Base-by-base conservation (phyloP, 2,113 vertebrate genomes). In the Acanthisitta chloris region DNA sequence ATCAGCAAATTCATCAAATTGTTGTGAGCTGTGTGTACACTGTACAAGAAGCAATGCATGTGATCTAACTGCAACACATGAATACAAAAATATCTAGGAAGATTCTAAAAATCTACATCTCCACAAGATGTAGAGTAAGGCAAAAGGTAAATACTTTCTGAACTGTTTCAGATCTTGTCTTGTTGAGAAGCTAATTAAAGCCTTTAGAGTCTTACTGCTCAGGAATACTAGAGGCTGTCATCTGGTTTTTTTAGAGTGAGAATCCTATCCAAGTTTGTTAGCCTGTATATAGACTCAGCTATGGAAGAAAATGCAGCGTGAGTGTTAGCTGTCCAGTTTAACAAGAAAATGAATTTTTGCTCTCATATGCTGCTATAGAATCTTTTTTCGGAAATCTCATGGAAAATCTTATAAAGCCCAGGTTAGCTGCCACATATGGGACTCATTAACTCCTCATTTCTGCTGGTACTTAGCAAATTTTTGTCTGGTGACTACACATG, bases 401-500 rank as follows among this genome's bases (percentile, higher is more conserved):
- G 92, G 97, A 97, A 98, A 97, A 97, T 95, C 92, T 96, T 95
- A 83, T 94, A 97, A 97, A 92, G 93, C 82, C 58, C 95, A 95
- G 93, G 96, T 96, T 98, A 96, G 95, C 91, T 96, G 74, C 79
- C 85, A 88, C 98, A 98, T 97, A 90, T 97, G 98, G 97, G 91
- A 97, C 57, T 61, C 64, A 98, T 98, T 98, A 98, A 79, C 91
- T 98, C 84, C 83, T 97, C 93, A 96, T 98, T 98, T 97, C 94
- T 98, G 96, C 96, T 97, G 81, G 94, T 97, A 97, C 97, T 96
- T 96, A 96, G 95, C 95, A 98, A 97, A 98, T 98, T 97, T 98
- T 98, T 98, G 91, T 97, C 93, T 94, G 79, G 94, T 98, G 98
- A 98, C 97, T 97, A 92, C 55, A 87, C 64, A 79, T 83, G 90